phyloP scores from a whole-genome alignment of 2,113 vertebrate genomes.

The Sinocyclocheilus grahami region DNA sequence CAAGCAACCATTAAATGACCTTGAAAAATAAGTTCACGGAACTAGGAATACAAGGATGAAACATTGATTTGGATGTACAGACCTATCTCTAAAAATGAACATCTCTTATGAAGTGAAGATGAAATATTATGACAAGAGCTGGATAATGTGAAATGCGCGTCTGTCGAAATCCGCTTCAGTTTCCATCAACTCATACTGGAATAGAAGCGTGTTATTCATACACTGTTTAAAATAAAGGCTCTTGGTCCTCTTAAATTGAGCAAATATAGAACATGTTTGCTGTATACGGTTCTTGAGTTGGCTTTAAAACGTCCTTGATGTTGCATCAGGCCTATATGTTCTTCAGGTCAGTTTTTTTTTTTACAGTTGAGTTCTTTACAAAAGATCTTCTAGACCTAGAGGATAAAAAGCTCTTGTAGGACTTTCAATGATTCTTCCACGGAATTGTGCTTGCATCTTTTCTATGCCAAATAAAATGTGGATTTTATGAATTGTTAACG shows the following conservation, averaged over 20 bases:
- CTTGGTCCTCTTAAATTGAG: background rate
- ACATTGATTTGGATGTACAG: background rate
- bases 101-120: background rate
- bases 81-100: too few relatives aligned
- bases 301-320: background rate
- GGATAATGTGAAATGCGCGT: background rate
- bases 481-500: background rate
- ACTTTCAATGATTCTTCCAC: too few relatives aligned
- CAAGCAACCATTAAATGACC: constrained; percentile 42
- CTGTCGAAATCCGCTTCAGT: background rate
- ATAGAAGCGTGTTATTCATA: background rate
- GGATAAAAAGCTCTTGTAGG: background rate
- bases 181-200: background rate
- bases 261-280: background rate
- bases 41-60: background rate
- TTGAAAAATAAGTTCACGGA: constrained; percentile 21
- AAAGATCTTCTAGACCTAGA: background rate
- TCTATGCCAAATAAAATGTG: background rate
- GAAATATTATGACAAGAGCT: background rate
- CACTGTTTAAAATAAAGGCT: background rate
- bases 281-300: background rate
- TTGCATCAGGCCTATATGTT: background rate
- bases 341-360: background rate
- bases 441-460: background rate
- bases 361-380: background rate